Percentiles rank a stretch among this genome's conserved stretches.
Conservation (phyloP, 2,113 vertebrate species). For the Rattus norvegicus region DNA sequence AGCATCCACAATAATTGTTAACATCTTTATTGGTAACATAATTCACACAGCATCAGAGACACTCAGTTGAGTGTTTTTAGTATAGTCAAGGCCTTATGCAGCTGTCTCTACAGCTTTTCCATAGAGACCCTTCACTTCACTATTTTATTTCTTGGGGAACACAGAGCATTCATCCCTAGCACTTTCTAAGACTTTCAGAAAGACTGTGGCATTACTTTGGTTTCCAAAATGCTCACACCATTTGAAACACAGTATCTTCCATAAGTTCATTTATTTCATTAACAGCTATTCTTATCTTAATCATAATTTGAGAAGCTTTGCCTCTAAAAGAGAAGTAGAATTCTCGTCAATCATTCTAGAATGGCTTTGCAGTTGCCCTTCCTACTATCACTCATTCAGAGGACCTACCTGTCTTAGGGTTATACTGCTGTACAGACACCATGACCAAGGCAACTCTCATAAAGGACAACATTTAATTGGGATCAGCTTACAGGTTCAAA, state of each 20-base stretch:
- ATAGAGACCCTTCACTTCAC: neutral
- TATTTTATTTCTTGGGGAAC: neutral
- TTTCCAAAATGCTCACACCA: neutral
- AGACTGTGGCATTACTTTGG: neutral
- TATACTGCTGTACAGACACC: too few relatives aligned
- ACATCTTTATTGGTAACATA: neutral
- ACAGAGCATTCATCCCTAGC: neutral
- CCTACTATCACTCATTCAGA: neutral
- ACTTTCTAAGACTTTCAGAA: neutral
- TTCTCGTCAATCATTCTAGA: neutral
- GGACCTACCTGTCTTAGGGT: neutral
- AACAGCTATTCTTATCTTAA: neutral
- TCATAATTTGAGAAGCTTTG: neutral
- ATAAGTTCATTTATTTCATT: neutral
- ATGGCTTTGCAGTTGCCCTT: neutral
- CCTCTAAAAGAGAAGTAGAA: neutral
- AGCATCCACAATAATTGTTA: slow-evolving; percentile 3
- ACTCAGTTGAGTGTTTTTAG: neutral
- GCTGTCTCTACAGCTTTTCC: neutral
- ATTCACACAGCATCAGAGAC: neutral
- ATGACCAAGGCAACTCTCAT: too few relatives aligned
- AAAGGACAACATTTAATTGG: too few relatives aligned
- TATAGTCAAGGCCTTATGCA: neutral
- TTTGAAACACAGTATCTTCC: neutral
- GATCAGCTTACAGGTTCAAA: neutral